Evolutionary conservation across 2,113 vertebrate species (phyloP), one percentile per base, ranked within the genome.

Genomic region (Plectropomus leopardus): DNA sequence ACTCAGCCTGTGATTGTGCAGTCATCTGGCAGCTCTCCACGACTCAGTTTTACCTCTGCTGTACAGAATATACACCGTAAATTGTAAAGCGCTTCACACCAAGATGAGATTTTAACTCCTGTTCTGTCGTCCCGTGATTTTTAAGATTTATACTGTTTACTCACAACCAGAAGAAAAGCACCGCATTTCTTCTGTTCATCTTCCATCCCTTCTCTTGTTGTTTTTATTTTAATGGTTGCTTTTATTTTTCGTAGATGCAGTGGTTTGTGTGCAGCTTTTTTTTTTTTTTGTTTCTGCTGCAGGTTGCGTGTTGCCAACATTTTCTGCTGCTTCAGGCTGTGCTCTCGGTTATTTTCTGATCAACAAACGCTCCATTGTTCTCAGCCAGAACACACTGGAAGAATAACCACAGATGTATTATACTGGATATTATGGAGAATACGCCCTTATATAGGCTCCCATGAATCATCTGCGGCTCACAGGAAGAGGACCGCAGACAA

Each of bases 11-110:
- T 75, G 75, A 91, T 89, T 90, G 86, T 85, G 71, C 80, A 47
- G 71, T 91, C 73, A 55, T 82, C 79, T 82, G 92, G 90, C 92
- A 92, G 89, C 92, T 92, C 57, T 73, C 70, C 61, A 74, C 45
- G 10, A 23, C 19, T 78, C 85, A 45, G 40, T 50, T 71, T 80
- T 54, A 64, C 70, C 72, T 73, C 86, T 65, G 9, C 73, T 74
- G 59, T 47, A 42, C 72, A 3, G 51, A 16, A 16, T 4, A 15
- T 74, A 42, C 82, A 64, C 36, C 54, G 11, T 44, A 8, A 64
- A 72, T 54, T 74, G 68, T 67, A 69, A 87, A 65, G 19, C 4
- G 13, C 45, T 28, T 69, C 32, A 51, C 65, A 47, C 23, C 40
- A 14, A 48, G 21, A 32, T 16, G 7, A 23, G 67, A 59, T 51